Base-by-base conservation (phyloP, 2,888 invertebrate genomes). In the Drosophila mayaguana region DNA sequence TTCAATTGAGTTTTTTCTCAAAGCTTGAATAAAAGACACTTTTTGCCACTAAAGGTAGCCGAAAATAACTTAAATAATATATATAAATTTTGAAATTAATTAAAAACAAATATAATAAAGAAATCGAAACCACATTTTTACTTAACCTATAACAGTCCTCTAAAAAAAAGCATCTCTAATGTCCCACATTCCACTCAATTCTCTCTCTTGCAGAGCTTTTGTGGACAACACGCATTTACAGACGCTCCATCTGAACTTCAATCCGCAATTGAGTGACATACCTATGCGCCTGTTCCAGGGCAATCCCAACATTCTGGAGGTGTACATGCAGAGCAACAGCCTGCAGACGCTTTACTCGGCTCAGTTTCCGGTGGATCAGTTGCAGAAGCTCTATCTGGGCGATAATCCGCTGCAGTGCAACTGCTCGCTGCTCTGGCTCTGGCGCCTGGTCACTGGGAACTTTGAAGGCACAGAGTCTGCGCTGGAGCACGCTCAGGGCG, bases 371-470 rank as follows among this genome's bases (percentile, higher is more conserved):
- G 94, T 97, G 84, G 97, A 97, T 91, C 95, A 96, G 82, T 93
- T 97, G 80, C 94, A 95, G 89, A 95, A 95, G 69, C 93, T 97
- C 38, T 95, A 96, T 79, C 94, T 97, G 60, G 96, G 96, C 38
- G 96, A 97, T 36, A 97, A 97, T 93, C 97, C 97, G 0, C 94
- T 97, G 75, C 94, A 95, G 70, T 97, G 97, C 93, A 97, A 97
- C 92, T 97, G 97, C 91, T 97, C 97, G 57, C 93, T 97, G 69
- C 94, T 96, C 72, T 97, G 97, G 97, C 93, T 97, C 48, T 97
- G 97, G 96, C 96, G 96, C 89, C 94, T 97, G 51, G 94, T 92
- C 9, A 92, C 91, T 6, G 91, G 93, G 0, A 92, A 92, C 50
- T 91, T 91, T 28, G 92, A 92, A 8, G 92, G 91, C 1, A 59